Evolutionary conservation across 1,140 invertebrate species (phyloP), one percentile per base, ranked within the genome.

Genomic region (Trichogramma pretiosum): DNA sequence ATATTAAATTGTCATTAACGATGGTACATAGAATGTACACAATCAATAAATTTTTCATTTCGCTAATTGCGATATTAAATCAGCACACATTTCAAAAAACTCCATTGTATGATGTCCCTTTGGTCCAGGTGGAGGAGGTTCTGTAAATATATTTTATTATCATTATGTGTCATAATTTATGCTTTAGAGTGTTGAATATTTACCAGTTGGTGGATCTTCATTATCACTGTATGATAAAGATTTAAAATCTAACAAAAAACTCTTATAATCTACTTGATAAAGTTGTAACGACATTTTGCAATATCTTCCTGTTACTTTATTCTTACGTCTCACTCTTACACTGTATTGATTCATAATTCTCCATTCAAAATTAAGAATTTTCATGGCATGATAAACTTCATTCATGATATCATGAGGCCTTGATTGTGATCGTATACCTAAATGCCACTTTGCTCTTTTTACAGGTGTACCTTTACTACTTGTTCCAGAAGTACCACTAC

Each of bases 1-100:
- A 13, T 57, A 48, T 43, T 49, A 14, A 41, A 42, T 52, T 34
- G 35, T 55, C 35, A 48, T 36, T 46, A 16, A 50, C 46, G 41
- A 50, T 40, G 33, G 2, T 22, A 45, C 13, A 16, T 44, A 24
- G 18, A 18, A 30, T 19, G 9, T 19, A 48, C 30, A 38, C 45
- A 4, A 46, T 23, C 22, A 5, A 42, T 16, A 41, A 17, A 46
- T 13, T 34, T 47, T 56, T 72, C 78, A 98, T 72, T 94, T 86
- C 22, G 96, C 95, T 39, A 99, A 74, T 60, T 98, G 93, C 39
- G 94, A 95, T 58, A 99, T 99, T 13, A 99, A 76, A 21, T 91
- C 89, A 18, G 96, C 93, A 71, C 96, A 99, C 93, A 99, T 98
- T 76, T 99, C 96, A 70, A 99, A 99, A 74, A 99, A 99, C 76